These are phyloP conservation scores for Urophycis tenuis DNA, from an alignment of 2,797 vertebrate genomes.

Conservation along the genomic window DNA sequence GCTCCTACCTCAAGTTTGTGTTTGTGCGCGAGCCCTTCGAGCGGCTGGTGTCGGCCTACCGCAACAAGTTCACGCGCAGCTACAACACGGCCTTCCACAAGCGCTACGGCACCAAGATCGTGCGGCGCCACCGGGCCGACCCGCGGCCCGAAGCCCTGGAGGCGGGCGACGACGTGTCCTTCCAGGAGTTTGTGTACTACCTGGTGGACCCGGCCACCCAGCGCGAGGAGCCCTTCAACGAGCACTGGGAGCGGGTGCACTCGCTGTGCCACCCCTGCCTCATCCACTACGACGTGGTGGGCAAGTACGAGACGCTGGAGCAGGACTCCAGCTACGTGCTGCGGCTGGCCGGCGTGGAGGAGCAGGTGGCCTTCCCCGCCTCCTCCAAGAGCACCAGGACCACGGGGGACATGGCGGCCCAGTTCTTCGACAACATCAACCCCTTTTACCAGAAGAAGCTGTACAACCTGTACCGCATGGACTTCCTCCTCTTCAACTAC, in stretches of 20 bases:
- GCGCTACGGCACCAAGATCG: slow-evolving; percentile 82
- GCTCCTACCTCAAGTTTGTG: slow-evolving; percentile 85
- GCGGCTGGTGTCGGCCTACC: slow-evolving; percentile 84
- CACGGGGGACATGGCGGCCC: slow-evolving; percentile 70
- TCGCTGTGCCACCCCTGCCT: slow-evolving; percentile 89
- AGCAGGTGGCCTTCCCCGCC: slow-evolving; percentile 73
- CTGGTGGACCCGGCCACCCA: slow-evolving; percentile 82
- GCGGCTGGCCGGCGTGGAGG: slow-evolving; percentile 70
- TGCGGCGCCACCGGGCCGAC: slow-evolving; percentile 73
- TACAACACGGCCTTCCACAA: slow-evolving; percentile 86
- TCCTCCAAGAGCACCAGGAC: slow-evolving; percentile 74
- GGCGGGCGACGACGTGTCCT: slow-evolving; percentile 79
- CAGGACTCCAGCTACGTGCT: slow-evolving; percentile 84
- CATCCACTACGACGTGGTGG: slow-evolving; percentile 85
- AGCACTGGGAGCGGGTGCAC: slow-evolving; percentile 89
- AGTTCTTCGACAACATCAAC: slow-evolving; percentile 82
- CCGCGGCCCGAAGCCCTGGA: slow-evolving; percentile 72
- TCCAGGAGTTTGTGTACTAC: slow-evolving; percentile 86
- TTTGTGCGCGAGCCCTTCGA: slow-evolving; percentile 88
- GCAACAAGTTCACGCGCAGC: slow-evolving; percentile 83
- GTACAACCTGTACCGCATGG: slow-evolving; percentile 88
- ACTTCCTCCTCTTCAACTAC: slow-evolving; percentile 92
- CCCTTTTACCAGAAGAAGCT: slow-evolving; percentile 88
- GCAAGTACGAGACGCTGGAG: slow-evolving; percentile 86
- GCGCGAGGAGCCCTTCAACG: slow-evolving; percentile 81